These are phyloP conservation scores for Microplitis mediator DNA, from an alignment of 1,140 invertebrate species.

Conservation along the genomic window DNA sequence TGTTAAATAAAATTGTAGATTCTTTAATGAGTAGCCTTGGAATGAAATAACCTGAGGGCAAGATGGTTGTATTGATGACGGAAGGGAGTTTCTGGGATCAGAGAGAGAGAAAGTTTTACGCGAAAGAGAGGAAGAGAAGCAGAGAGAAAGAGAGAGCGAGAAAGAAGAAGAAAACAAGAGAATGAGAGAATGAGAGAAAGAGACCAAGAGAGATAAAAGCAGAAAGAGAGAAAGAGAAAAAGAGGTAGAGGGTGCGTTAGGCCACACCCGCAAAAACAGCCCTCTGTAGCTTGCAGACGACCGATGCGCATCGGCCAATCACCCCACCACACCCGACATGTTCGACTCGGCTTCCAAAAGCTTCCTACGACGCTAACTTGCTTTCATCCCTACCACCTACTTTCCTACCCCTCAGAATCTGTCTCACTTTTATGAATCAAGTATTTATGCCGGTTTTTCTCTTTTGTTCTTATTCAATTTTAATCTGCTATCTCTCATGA, in stretches of 20 bases:
- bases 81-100: background rate
- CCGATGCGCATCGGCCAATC: constrained; percentile 53
- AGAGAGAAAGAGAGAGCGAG: background rate
- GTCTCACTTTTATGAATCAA: background rate
- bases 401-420: constrained; percentile 20
- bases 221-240: constrained; percentile 30
- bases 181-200: constrained; percentile 1
- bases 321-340: constrained; percentile 52
- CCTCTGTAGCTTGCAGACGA: constrained; percentile 50
- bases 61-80: background rate
- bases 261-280: constrained; percentile 61
- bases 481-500: background rate
- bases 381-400: constrained; percentile 20
- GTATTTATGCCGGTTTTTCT: background rate
- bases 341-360: constrained; percentile 55
- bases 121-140: background rate
- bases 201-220: constrained; percentile 5
- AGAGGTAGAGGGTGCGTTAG: constrained; percentile 48
- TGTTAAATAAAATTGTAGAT: no score
- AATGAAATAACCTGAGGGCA: no score
- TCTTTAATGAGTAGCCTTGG: no score
- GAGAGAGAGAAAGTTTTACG: background rate
- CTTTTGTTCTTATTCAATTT: background rate
- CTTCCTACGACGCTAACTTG: constrained; percentile 46
- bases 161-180: constrained; percentile 1